These are phyloP conservation scores for Isaurus tuberculatus DNA, from an alignment of 92 coral and sea anemone species.

Conservation along the genomic window DNA sequence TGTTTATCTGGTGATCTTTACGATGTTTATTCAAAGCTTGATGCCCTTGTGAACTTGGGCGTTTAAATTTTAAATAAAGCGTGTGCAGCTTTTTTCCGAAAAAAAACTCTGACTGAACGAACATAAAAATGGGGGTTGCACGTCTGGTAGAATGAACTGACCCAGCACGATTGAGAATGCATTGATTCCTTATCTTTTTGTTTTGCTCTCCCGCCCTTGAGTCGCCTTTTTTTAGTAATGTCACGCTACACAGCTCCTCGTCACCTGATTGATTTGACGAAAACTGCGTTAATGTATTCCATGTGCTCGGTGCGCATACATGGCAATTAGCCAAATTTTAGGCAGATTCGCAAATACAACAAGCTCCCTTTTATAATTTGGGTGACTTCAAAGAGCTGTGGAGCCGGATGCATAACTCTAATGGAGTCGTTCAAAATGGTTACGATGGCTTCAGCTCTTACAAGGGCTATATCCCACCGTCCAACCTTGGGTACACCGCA, in stretches of 20 bases:
- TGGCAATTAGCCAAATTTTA: slow-evolving; percentile 81
- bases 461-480: slow-evolving; percentile 23
- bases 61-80: slow-evolving; percentile 13
- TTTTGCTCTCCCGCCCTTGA: slow-evolving; percentile 49
- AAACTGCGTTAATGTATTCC: slow-evolving; percentile 80
- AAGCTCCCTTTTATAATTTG: slow-evolving; percentile 23
- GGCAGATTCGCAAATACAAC: slow-evolving; percentile 36
- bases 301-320: slow-evolving; percentile 73
- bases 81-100: background rate
- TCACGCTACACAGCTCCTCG: slow-evolving; percentile 63
- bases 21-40: slow-evolving; percentile 70
- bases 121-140: background rate
- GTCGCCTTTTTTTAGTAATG: slow-evolving; percentile 39
- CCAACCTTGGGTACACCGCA: slow-evolving; percentile 33
- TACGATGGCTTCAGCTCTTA: slow-evolving; percentile 12
- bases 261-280: slow-evolving; percentile 51
- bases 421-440: background rate
- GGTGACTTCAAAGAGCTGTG: background rate
- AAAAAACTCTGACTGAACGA: background rate
- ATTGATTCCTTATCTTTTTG: slow-evolving; percentile 7
- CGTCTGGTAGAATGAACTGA: background rate
- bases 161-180: background rate
- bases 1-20: slow-evolving; percentile 77
- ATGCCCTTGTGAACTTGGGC: slow-evolving; percentile 42
- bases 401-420: background rate